Evolutionary conservation across 2,113 vertebrate species (phyloP).

Genomic region (Hyperopisus bebe): DNA sequence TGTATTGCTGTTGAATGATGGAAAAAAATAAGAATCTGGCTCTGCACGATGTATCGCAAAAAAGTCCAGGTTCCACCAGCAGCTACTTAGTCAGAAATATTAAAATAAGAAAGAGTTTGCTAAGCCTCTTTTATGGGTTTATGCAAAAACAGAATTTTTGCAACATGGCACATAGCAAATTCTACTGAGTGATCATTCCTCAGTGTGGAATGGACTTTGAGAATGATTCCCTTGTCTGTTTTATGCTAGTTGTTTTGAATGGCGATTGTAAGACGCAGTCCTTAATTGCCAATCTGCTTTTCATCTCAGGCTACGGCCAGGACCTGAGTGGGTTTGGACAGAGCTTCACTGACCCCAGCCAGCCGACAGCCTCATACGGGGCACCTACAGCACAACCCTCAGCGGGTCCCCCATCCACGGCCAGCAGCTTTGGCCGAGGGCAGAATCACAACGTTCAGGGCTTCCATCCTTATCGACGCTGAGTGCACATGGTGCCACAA

Average conservation of each 20-base stretch:
- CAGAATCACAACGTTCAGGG: conserved; percentile 98
- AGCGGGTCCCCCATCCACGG: conserved; percentile 72
- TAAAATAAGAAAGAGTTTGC: not conserved
- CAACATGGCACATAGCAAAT: not conserved
- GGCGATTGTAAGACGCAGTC: not conserved
- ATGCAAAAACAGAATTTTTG: not conserved
- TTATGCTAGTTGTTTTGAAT: not conserved
- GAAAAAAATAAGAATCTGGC: not conserved
- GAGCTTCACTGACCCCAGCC: conserved; percentile 89
- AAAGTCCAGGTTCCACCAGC: not conserved
- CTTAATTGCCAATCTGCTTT: conserved; percentile 25
- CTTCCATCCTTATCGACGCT: conserved; percentile 97
- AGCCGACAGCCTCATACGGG: conserved; percentile 79
- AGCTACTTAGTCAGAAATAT: not conserved
- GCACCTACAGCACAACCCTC: conserved; percentile 79
- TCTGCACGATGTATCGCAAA: not conserved
- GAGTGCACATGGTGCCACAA: conserved; percentile 46
- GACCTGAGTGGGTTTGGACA: conserved; percentile 94
- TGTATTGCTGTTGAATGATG: not conserved
- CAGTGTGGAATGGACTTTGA: not conserved
- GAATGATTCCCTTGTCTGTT: not conserved
- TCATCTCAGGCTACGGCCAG: conserved; percentile 84
- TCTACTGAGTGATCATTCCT: not conserved
- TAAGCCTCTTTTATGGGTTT: not conserved
- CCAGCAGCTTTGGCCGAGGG: conserved; percentile 82